phyloP scores from a whole-genome alignment of 2,797 vertebrate genomes.

The Enteromius thamalakanensis region DNA sequence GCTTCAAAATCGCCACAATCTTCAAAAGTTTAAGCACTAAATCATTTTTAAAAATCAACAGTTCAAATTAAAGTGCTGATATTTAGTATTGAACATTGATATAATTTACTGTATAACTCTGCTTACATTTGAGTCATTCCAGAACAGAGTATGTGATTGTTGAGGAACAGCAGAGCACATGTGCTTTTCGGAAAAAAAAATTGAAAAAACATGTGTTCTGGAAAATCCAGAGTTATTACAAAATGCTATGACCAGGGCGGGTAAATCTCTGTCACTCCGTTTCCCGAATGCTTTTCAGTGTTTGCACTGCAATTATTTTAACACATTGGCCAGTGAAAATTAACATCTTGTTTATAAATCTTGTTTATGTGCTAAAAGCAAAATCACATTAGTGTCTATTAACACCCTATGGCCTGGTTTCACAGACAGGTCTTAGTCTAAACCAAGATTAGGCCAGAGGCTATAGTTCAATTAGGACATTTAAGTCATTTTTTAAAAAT shows the following conservation, averaged over 20 bases:
- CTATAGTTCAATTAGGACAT: no score
- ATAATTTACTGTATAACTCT: background rate
- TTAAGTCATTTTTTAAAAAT: no score
- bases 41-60: background rate
- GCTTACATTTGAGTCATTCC: background rate
- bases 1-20: background rate
- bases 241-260: background rate
- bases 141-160: background rate
- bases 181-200: background rate
- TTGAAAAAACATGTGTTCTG: background rate
- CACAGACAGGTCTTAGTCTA: no score
- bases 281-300: background rate
- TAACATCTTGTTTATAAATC: background rate
- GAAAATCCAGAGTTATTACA: slow-evolving; percentile 15
- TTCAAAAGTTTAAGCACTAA: background rate
- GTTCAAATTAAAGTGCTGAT: background rate
- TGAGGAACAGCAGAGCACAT: background rate
- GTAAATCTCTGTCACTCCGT: background rate
- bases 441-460: no score
- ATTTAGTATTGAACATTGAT: background rate
- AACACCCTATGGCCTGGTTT: background rate
- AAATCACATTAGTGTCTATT: slow-evolving; percentile 5
- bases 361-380: background rate
- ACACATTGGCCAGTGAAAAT: background rate
- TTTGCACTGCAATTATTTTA: background rate